Evolutionary conservation across 2,797 vertebrate genomes (phyloP).

Genomic region (Lithobates sylvaticus): DNA sequence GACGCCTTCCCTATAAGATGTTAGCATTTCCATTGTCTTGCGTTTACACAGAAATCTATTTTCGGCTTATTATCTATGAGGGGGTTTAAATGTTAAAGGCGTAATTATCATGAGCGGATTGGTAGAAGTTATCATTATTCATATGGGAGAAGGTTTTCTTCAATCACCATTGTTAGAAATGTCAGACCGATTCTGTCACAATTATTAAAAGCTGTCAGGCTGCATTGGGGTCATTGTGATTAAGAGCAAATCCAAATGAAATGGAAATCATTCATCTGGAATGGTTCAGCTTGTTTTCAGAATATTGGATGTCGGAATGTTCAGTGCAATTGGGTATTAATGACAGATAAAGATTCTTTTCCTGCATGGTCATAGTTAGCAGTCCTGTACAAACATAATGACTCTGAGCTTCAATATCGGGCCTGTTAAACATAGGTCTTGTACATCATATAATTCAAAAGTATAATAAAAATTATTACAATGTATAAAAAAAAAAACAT

Average conservation of each 20-base stretch:
- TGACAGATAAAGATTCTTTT: constrained; percentile 10
- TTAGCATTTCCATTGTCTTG: constrained; percentile 19
- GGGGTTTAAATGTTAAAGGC: constrained; percentile 42
- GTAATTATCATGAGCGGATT: constrained; percentile 25
- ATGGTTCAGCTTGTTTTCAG: constrained; percentile 15
- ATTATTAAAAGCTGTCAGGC: constrained; percentile 50
- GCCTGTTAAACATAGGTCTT: neutral
- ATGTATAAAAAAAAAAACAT: too few relatives aligned
- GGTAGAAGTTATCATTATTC: constrained; percentile 40
- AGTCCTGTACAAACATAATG: neutral
- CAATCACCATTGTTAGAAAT: constrained; percentile 47
- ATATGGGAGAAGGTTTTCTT: constrained; percentile 47
- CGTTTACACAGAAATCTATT: constrained; percentile 29
- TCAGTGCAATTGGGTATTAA: constrained; percentile 28
- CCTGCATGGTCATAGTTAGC: neutral
- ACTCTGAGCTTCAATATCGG: neutral
- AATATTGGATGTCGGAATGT: constrained; percentile 1
- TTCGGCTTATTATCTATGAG: constrained; percentile 20
- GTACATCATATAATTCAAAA: too few relatives aligned
- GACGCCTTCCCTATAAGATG: constrained; percentile 16
- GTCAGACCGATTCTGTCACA: constrained; percentile 49
- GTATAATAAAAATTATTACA: too few relatives aligned
- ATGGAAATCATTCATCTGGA: constrained; percentile 47
- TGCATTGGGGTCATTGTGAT: constrained; percentile 44
- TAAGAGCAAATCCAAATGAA: constrained; percentile 49